Base-by-base conservation (phyloP, 2,797 vertebrate species). In the Clarias fuscus region DNA sequence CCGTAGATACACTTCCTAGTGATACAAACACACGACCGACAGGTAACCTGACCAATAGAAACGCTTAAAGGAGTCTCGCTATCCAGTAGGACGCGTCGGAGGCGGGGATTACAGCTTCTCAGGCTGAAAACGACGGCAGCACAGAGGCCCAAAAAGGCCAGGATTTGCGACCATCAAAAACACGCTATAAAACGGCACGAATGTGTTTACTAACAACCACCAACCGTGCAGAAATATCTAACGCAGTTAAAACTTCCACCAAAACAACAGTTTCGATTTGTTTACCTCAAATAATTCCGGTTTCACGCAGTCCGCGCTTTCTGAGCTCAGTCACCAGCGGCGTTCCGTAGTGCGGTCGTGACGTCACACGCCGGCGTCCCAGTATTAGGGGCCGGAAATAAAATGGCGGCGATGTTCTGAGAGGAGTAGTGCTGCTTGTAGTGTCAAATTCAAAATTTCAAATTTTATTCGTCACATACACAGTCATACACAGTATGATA, bases 81-180 rank as follows among this genome's bases (percentile, higher is more conserved):
- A 80, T 59, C 95, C 95, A 94, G 95, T 95, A 88, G 86, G 1
- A 90, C 84, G 3, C 0, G 30, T 10, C 2, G 4, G 20, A 90
- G 94, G 94, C 86, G 92, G 94, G 91, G 24, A 88, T 88, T 82
- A 0, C 0, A 1, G 13, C 7, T 20, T 84, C 72, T 62, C 37
- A 37, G 85, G 91, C 90, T 88, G 91, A 93, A 96, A 97, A 96
- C 96, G 96, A 97, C 97, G 97, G 97, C 94, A 95, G 93, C 96
- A 91, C 92, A 96, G 96, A 97, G 96, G 96, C 97, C 97, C 97
- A 96, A 98, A 98, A 98, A 97, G 96, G 94, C 96, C 91, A 92
- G 93, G 93, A 95, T 91, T 91, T 53, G 93, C 93, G 91, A 89
- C 92, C 91, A 90, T 86, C 72, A 89, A 92, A 82, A 86, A 27